A percentile compares a stretch with the other conserved stretches of the same genome.
Conservation (phyloP, 1,140 invertebrate species). For the Eueides isabella region DNA sequence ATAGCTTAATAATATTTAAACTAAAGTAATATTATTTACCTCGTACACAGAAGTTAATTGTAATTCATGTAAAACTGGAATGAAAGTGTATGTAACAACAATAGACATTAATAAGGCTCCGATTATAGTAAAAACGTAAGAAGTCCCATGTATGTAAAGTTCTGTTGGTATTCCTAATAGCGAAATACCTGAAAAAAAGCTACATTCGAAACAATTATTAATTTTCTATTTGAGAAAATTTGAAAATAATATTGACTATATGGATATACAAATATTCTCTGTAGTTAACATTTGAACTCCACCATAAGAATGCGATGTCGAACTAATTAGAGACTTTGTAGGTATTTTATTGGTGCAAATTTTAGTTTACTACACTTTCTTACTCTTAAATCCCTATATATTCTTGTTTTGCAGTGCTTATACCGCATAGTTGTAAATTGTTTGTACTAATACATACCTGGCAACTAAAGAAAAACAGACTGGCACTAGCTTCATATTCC, state of each 20-base stretch:
- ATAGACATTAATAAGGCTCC: conserved; percentile 85
- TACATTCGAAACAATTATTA: conserved; percentile 43
- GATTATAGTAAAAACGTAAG: conserved; percentile 86
- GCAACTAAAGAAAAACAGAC: conserved; percentile 92
- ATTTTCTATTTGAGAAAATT: background rate
- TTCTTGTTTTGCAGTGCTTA: too few species aligned
- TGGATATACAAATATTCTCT: too few species aligned
- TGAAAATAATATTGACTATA: too few species aligned
- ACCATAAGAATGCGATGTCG: too few species aligned
- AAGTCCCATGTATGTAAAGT: conserved; percentile 90
- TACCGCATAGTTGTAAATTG: too few species aligned
- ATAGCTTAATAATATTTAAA: background rate
- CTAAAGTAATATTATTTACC: conserved; percentile 72
- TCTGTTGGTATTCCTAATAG: conserved; percentile 90
- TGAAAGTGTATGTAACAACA: conserved; percentile 86
- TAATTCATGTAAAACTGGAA: conserved; percentile 92
- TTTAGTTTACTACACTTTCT: too few species aligned
- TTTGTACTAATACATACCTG: conserved; percentile 79
- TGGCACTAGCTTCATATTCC: conserved; percentile 91
- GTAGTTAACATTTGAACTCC: too few species aligned
- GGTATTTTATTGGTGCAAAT: too few species aligned
- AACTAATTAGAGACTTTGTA: too few species aligned
- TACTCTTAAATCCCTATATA: too few species aligned
- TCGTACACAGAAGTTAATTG: conserved; percentile 92
- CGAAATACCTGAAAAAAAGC: conserved; percentile 86